Conservation (phyloP, 2,113 vertebrate genomes). For the Narcine bancroftii region DNA sequence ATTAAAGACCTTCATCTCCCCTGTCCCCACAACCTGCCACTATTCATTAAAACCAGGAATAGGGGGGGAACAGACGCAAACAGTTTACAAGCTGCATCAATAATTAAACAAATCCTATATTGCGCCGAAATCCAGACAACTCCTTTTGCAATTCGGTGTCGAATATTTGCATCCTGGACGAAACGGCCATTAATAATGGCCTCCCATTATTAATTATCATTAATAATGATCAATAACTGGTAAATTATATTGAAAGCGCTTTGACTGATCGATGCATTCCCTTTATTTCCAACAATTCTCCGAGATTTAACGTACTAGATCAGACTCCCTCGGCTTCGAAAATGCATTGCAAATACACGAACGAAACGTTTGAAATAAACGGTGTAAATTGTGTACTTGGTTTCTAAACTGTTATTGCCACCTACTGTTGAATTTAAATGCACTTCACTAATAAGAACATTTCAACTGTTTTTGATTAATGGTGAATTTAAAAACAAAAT, state of each 20-base stretch:
- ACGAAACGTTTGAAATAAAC: neutral
- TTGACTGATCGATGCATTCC: neutral
- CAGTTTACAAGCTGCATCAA: neutral
- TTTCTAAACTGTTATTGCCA: neutral
- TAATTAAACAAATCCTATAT: neutral
- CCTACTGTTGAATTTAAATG: neutral
- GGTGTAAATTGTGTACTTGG: neutral
- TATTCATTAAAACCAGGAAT: no score
- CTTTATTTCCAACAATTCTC: neutral
- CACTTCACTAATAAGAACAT: neutral
- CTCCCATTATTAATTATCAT: neutral
- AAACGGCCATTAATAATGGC: no score
- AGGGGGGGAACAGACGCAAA: neutral
- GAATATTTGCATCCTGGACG: neutral
- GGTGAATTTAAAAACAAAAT: no score
- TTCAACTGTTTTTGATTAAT: neutral
- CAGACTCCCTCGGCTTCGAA: no score
- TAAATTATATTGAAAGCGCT: neutral
- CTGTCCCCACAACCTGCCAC: no score
- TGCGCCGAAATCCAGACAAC: neutral
- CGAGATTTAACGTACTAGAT: no score
- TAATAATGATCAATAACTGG: neutral
- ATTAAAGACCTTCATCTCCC: neutral
- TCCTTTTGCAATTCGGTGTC: neutral
- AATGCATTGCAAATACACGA: neutral